Evolutionary conservation across 1,140 invertebrate species (phyloP).

Genomic region (Calephelis virginiensis): DNA sequence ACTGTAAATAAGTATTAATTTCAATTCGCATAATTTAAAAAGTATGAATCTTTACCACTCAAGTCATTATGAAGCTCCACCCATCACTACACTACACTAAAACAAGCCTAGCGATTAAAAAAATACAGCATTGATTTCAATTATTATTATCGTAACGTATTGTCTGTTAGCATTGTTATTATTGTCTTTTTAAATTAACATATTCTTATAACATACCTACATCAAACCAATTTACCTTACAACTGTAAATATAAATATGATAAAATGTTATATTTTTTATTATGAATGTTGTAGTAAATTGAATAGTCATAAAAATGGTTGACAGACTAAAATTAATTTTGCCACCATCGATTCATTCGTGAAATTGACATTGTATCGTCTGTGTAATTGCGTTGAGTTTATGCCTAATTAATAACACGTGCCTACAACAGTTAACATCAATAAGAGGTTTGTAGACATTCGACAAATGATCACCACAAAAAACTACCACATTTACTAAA

Average conservation of each 20-base stretch:
- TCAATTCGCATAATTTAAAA: too few relatives aligned
- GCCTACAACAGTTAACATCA: slow-evolving; percentile 25
- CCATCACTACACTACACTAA: neutral
- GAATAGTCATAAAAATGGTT: neutral
- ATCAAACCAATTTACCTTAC: too few relatives aligned
- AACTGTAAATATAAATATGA: neutral
- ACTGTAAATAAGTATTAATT: too few relatives aligned
- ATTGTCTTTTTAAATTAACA: neutral
- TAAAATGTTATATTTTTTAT: neutral
- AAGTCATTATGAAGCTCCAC: neutral
- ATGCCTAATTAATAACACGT: slow-evolving; percentile 7
- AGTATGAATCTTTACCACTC: neutral
- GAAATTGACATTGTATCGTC: neutral
- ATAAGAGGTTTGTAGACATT: slow-evolving; percentile 4
- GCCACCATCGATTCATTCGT: neutral
- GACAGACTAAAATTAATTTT: neutral
- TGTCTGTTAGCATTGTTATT: neutral
- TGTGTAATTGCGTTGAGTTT: slow-evolving; percentile 1
- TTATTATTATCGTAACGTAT: slow-evolving; percentile 1
- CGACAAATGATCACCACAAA: slow-evolving; percentile 21
- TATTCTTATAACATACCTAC: too few relatives aligned
- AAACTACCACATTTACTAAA: slow-evolving; percentile 2
- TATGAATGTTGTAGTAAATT: neutral
- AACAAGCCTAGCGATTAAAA: slow-evolving; percentile 11
- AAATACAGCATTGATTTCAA: slow-evolving; percentile 1